phyloP scores from a whole-genome alignment of 2,113 vertebrate species.

The Pterocles orientalis region DNA sequence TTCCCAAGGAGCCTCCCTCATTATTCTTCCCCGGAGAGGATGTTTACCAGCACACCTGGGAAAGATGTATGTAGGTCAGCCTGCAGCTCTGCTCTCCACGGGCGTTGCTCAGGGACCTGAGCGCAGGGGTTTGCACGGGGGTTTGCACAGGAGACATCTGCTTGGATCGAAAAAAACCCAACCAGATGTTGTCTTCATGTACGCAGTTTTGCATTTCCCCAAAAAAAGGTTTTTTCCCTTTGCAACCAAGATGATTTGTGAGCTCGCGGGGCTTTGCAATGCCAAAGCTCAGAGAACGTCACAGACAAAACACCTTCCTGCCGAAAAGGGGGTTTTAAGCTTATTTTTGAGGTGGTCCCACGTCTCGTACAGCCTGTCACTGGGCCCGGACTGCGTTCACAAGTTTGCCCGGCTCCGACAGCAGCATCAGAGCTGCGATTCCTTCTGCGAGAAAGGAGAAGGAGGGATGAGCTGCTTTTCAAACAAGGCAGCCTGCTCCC shows the following conservation, averaged over 20 bases:
- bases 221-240: fast-evolving
- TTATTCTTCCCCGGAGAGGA: neutral
- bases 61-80: slow-evolving; percentile 10
- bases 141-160: neutral
- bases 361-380: fast-evolving
- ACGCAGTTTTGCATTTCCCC: neutral
- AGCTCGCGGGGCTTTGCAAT: fast-evolving
- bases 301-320: no score
- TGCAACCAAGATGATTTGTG: fast-evolving
- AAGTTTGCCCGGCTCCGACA: neutral
- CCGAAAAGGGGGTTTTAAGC: neutral
- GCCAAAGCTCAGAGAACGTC: fast-evolving
- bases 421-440: neutral
- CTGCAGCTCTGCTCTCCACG: fast-evolving
- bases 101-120: neutral
- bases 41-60: slow-evolving; percentile 20
- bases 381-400: no score
- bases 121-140: neutral
- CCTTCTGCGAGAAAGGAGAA: no score
- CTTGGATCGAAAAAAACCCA: neutral
- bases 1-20: slow-evolving; percentile 27
- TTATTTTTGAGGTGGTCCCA: neutral
- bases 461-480: neutral
- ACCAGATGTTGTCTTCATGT: neutral
- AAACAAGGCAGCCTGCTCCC: neutral